Conservation (phyloP, 2,888 invertebrate genomes). For the Agonopterix arenella region DNA sequence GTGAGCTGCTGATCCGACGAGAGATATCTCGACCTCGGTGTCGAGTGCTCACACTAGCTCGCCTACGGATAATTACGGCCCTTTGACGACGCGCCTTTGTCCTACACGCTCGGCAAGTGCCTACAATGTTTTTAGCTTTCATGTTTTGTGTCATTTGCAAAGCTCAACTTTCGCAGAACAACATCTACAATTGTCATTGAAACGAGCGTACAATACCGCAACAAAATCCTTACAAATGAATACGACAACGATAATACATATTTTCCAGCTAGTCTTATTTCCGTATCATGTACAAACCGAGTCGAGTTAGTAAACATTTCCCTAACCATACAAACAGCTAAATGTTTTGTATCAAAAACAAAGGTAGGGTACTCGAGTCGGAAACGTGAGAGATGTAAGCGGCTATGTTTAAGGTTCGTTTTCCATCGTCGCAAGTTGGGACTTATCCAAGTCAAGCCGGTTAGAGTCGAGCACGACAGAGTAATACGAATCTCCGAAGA, state of each 20-base stretch:
- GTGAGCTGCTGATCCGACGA: slow-evolving; percentile 70
- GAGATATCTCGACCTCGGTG: slow-evolving; percentile 67
- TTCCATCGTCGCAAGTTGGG: slow-evolving; percentile 47
- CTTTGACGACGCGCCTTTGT: slow-evolving; percentile 64
- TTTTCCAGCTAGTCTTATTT: slow-evolving; percentile 9
- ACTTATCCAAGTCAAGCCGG: slow-evolving; percentile 59
- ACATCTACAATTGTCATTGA: neutral
- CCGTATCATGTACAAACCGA: slow-evolving; percentile 9
- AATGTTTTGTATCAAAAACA: slow-evolving; percentile 29
- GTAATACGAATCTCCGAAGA: slow-evolving; percentile 65
- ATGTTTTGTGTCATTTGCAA: slow-evolving; percentile 19
- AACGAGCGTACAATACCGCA: neutral
- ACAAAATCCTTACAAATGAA: neutral
- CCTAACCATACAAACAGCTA: slow-evolving; percentile 25
- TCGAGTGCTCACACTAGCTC: slow-evolving; percentile 66
- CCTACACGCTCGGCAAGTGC: slow-evolving; percentile 42
- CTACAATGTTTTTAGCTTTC: slow-evolving; percentile 41
- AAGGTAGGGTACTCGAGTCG: slow-evolving; percentile 15
- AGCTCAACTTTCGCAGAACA: slow-evolving; percentile 1
- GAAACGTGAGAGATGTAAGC: slow-evolving; percentile 34
- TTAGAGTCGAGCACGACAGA: slow-evolving; percentile 53
- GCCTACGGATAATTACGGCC: slow-evolving; percentile 67
- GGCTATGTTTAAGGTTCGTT: slow-evolving; percentile 42
- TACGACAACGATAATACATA: slow-evolving; percentile 3
- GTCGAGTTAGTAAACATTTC: slow-evolving; percentile 21